These are phyloP conservation scores for Bombylius major DNA, from an alignment of 2,888 invertebrate species.

Conservation along the genomic window DNA sequence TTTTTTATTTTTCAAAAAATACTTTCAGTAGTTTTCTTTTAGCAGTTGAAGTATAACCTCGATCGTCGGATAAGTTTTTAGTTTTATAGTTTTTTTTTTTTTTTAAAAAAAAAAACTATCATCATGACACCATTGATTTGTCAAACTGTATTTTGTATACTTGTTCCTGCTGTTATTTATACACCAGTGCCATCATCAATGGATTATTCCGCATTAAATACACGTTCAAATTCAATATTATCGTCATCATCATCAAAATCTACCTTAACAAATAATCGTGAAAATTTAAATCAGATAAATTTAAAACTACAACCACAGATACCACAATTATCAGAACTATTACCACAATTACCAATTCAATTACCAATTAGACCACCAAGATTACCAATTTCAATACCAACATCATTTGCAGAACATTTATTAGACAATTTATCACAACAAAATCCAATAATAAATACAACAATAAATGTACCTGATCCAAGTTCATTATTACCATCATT, in stretches of 20 bases:
- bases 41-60: no score
- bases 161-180: constrained; percentile 1
- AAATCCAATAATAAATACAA: not conserved
- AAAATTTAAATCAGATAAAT: not conserved
- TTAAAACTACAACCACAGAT: not conserved
- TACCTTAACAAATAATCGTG: not conserved
- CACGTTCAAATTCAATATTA: not conserved
- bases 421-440: not conserved
- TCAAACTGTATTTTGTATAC: constrained; percentile 7
- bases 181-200: not conserved
- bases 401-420: constrained; percentile 1
- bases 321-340: not conserved
- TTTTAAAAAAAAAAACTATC: no score
- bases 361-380: not conserved
- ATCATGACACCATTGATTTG: constrained; percentile 1
- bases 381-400: not conserved
- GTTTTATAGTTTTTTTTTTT: no score
- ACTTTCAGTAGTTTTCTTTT: no score
- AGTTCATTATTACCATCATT: constrained; percentile 2
- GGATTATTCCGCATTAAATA: no score
- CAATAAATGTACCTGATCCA: constrained; percentile 14
- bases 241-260: no score
- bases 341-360: not conserved
- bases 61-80: no score
- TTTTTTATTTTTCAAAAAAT: no score